These are phyloP conservation scores for Timema cristinae DNA, from an alignment of 2,888 invertebrate species.

Conservation along the genomic window DNA sequence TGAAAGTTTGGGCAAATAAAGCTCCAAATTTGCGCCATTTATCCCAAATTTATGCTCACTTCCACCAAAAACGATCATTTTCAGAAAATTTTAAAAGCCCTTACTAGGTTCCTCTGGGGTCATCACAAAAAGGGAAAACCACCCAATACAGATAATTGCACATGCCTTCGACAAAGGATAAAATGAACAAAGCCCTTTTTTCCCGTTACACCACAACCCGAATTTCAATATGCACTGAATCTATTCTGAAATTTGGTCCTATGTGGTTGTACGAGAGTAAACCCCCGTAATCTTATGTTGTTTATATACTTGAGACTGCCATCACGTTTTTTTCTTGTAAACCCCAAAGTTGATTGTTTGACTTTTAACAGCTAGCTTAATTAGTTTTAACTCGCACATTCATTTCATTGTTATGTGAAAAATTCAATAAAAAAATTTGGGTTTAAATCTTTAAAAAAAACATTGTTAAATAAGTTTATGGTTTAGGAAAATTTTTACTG, in stretches of 20 bases:
- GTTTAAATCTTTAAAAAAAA: too few relatives aligned
- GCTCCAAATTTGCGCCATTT: neutral
- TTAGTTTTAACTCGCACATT: too few relatives aligned
- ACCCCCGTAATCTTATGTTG: neutral
- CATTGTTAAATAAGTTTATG: too few relatives aligned
- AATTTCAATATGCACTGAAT: neutral
- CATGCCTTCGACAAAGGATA: neutral
- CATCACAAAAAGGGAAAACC: neutral
- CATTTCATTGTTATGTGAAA: too few relatives aligned
- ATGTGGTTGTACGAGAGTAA: neutral
- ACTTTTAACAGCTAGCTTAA: too few relatives aligned
- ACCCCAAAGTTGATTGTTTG: neutral
- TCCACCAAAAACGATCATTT: neutral
- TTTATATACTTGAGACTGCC: neutral
- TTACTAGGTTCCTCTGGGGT: neutral
- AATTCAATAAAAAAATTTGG: too few relatives aligned
- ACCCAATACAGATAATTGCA: too few relatives aligned
- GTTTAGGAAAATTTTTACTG: too few relatives aligned
- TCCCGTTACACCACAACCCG: neutral
- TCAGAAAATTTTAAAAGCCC: neutral
- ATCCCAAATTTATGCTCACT: neutral
- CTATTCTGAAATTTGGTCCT: neutral
- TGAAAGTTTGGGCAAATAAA: neutral
- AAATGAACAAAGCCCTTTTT: neutral
- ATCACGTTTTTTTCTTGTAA: neutral